A percentile compares a stretch with the other conserved stretches of the same genome.
phyloP scores from a whole-genome alignment of 2,113 vertebrate genomes.

The Limnothrissa miodon region DNA sequence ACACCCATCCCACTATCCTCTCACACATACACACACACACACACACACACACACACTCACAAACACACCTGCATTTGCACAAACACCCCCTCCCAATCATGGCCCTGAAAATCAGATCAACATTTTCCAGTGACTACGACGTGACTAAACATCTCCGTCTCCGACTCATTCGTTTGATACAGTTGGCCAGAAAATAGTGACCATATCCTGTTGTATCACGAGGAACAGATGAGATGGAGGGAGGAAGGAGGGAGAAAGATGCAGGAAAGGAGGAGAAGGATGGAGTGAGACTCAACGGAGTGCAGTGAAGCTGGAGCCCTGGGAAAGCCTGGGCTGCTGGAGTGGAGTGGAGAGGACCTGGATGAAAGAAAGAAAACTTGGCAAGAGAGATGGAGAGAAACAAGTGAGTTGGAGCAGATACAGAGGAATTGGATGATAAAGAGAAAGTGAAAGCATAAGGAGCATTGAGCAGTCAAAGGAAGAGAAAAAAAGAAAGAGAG shows the following conservation, averaged over 20 bases:
- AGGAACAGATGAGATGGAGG: constrained; percentile 7
- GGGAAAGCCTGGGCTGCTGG: neutral
- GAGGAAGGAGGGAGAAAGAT: neutral
- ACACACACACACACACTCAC: neutral
- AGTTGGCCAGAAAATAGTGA: neutral
- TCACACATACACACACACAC: neutral
- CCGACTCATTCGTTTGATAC: neutral
- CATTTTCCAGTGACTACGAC: constrained; percentile 7
- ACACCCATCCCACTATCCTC: neutral
- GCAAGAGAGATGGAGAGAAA: neutral
- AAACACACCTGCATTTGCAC: constrained; percentile 1
- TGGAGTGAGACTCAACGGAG: neutral
- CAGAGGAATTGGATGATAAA: constrained; percentile 5
- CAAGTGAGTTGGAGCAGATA: neutral
- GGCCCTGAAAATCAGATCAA: constrained; percentile 6
- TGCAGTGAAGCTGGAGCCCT: neutral
- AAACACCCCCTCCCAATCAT: neutral
- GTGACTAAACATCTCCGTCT: neutral
- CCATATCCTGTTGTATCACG: neutral
- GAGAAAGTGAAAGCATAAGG: constrained; percentile 18
- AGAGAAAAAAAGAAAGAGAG: constrained; percentile 10
- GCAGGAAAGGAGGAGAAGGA: neutral
- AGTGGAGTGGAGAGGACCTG: neutral
- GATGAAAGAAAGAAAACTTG: neutral
- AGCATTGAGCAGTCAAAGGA: neutral